Base-by-base conservation (phyloP, 2,888 invertebrate species). In the Campopleginae sp. region DNA sequence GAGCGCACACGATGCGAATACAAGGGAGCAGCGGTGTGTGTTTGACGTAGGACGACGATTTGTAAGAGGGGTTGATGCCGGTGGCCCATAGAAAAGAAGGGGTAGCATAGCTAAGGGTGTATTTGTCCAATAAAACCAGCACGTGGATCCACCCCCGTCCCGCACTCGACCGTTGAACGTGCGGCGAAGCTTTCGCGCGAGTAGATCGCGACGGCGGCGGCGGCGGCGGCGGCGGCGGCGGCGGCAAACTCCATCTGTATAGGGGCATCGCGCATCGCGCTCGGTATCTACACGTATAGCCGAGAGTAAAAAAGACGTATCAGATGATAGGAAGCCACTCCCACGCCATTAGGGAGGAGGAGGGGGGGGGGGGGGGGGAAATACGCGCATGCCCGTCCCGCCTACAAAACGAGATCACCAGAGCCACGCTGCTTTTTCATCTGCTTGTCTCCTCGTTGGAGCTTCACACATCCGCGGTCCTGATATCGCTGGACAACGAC, bases 81-180 rank as follows among this genome's bases (percentile, higher is more conserved):
- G 27, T 14, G 71, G 72, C 54, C 58, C 38, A 23, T 58, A 27
- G 44, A 48, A 68, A 68, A 48, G 42, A 19, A 19, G 14, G 68
- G 68, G 48, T 8, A 48, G 54, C 4, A 65, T 71, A 46, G 63
- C 63, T 27, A 70, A 78, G 78, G 78, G 76, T 91, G 92, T 93
- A 93, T 93, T 92, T 92, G 93, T 90, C 92, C 92, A 93, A 92
- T 92, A 93, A 92, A 92, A 92, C 91, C 92, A 93, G 92, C 92
- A 93, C 92, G 92, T 88, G 90, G 90, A 86, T 81, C 89, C 88
- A 82, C 88, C 88, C 88, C 83, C 87, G 82, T 44, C 87, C 74
- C 84, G 51, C 77, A 65, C 86, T 87, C 84, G 87, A 87, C 86
- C 10, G 8, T 86, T 87, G 27, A 42, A 19, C 54, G 38, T 54